phyloP scores from a whole-genome alignment of 2,113 vertebrate species.

The Malurus elegans region DNA sequence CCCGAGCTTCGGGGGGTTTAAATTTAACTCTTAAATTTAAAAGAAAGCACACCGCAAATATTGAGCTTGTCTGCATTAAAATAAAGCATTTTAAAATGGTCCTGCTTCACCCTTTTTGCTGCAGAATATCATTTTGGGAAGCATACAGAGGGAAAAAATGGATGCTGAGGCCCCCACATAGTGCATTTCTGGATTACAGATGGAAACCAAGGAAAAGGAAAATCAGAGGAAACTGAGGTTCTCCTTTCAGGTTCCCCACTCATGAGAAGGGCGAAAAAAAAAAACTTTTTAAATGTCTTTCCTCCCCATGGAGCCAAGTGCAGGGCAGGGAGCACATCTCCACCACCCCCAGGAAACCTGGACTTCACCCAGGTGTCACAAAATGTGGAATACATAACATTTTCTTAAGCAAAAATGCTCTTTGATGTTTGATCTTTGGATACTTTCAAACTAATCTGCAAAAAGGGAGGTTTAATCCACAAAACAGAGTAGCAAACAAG shows the following conservation, averaged over 20 bases:
- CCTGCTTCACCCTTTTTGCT: not conserved
- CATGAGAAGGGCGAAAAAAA: not conserved
- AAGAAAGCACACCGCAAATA: not conserved
- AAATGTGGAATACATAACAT: not conserved
- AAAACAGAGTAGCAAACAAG: not conserved
- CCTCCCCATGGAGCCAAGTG: not conserved
- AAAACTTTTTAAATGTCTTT: not conserved
- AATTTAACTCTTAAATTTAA: not conserved
- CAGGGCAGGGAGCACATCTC: not conserved
- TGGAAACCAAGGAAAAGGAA: not conserved
- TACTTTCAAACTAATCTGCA: not conserved
- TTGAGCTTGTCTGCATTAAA: not conserved
- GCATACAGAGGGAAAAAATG: not conserved
- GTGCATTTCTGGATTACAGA: not conserved
- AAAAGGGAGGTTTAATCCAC: not conserved
- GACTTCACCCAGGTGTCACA: not conserved
- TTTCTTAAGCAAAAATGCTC: not conserved
- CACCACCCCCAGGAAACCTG: not conserved
- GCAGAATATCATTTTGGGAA: not conserved
- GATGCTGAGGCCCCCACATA: rapidly evolving
- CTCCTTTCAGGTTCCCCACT: not conserved
- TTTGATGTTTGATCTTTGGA: not conserved
- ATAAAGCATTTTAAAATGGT: not conserved
- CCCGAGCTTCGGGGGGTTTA: not conserved
- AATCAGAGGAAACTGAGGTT: rapidly evolving